phyloP scores from a whole-genome alignment of 2,113 vertebrate genomes.

The Phalacrocorax carbo region DNA sequence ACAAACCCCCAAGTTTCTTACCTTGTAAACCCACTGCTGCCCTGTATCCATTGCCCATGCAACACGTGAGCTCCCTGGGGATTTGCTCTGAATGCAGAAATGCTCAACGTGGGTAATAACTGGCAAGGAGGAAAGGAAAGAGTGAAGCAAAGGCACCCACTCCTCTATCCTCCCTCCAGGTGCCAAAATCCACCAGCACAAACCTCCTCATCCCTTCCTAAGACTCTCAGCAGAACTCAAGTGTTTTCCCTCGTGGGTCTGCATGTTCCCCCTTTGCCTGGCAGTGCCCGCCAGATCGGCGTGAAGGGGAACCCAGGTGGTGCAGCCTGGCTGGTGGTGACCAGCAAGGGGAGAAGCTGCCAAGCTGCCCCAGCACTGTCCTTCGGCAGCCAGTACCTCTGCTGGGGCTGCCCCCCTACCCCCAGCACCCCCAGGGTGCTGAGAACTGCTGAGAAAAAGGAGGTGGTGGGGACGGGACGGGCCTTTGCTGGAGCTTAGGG shows the following conservation, averaged over 20 bases:
- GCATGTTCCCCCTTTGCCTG: rapidly evolving
- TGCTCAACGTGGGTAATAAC: rapidly evolving
- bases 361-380: neutral
- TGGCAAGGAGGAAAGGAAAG: neutral
- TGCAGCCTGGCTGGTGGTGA: neutral
- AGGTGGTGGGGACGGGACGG: rapidly evolving
- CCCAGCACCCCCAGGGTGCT: neutral
- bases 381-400: neutral
- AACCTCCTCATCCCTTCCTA: neutral
- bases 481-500: neutral
- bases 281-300: rapidly evolving
- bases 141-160: neutral
- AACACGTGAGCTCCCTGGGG: rapidly evolving
- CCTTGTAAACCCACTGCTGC: neutral
- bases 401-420: rapidly evolving
- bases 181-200: neutral
- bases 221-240: neutral
- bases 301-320: neutral
- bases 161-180: neutral
- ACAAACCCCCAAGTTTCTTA: neutral
- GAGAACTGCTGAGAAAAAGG: neutral
- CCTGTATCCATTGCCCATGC: neutral
- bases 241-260: rapidly evolving
- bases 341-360: neutral
- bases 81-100: neutral